Base-by-base conservation (phyloP, 1,140 invertebrate species). In the Brachionus rubens region DNA sequence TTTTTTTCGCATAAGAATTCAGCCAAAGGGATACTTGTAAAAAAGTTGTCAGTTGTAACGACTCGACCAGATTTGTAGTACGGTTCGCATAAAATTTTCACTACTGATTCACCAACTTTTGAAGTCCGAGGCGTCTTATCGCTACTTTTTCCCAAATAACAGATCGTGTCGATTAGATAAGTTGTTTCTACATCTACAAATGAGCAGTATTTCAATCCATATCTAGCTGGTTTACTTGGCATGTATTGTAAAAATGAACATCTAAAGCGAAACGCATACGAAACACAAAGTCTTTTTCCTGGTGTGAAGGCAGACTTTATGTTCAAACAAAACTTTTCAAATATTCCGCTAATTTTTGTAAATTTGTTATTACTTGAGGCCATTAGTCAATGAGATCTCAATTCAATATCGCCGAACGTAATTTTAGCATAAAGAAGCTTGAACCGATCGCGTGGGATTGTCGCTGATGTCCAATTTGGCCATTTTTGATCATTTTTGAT, bases 331-430 rank as follows among this genome's bases (percentile, higher is more conserved):
- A 54, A 54, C 12, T 30, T 54, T 30, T 28, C 52, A 54, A 54
- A 54, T 4, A 54, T 54, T 54, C 28, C 52, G 3, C 5, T 30
- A 1, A 54, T 30, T 54, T 54, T 54, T 30, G 52, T 30, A 54
- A 54, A 54, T 54, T 54, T 54, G n/a, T 54, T 54, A 10, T 54
- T 30, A 10, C 6, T 30, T 28, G n/a, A 28, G 24, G 12, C 52
- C 12, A 36, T 3, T 36, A 36, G 9, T 36, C 33, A 9, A 36
- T 36, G 33, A 5, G 3, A 6, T 30, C 52, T 30, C 28, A 6
- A 54, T 28, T 54, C n/a, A n/a, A 54, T 54, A 54, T 54, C 52
- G 28, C 28, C 52, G n/a, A 54, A 54, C n/a, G 52, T 54, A 4
- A 54, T 5, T 10, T 54, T 54, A 54, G 24, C 2, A 30, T 4